Evolutionary conservation across 2,113 vertebrate species (phyloP).

Genomic region (Varanus salvator): DNA sequence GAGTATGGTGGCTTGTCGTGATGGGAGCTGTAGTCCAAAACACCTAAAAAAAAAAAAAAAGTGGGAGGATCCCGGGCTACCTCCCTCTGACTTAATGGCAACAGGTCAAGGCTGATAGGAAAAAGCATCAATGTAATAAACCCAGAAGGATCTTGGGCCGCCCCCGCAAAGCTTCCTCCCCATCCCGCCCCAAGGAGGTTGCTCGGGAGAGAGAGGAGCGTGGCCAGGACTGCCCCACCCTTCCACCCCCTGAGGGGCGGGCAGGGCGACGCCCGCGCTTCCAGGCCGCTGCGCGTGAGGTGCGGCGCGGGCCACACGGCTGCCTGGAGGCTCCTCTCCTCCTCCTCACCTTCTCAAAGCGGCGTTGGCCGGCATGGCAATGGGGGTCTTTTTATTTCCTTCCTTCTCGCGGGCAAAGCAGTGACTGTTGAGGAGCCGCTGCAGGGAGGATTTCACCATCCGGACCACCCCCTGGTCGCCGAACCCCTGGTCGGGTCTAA

Average conservation of each 20-base stretch:
- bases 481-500: conserved; percentile 82
- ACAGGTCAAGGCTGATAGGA: too few relatives aligned
- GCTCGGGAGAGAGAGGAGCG: neutral
- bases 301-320: neutral
- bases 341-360: conserved; percentile 82
- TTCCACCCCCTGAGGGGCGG: conserved; percentile 6
- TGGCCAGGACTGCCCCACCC: neutral
- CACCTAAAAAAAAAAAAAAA: too few relatives aligned
- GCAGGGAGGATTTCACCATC: conserved; percentile 99
- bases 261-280: conserved; percentile 3
- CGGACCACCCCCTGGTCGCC: conserved; percentile 87
- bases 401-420: conserved; percentile 99
- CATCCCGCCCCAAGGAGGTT: too few relatives aligned
- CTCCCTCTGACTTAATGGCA: too few relatives aligned
- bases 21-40: neutral
- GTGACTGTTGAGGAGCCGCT: conserved; percentile 99
- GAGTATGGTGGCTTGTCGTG: neutral
- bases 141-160: too few relatives aligned
- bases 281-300: neutral
- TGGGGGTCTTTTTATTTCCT: conserved; percentile 85
- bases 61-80: too few relatives aligned
- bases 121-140: too few relatives aligned
- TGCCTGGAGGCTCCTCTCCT: neutral
- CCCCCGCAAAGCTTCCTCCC: too few relatives aligned
- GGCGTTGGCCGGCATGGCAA: conserved; percentile 83